Evolutionary conservation across 2,888 invertebrate species (phyloP).

Genomic region (Quadroppia sp.): DNA sequence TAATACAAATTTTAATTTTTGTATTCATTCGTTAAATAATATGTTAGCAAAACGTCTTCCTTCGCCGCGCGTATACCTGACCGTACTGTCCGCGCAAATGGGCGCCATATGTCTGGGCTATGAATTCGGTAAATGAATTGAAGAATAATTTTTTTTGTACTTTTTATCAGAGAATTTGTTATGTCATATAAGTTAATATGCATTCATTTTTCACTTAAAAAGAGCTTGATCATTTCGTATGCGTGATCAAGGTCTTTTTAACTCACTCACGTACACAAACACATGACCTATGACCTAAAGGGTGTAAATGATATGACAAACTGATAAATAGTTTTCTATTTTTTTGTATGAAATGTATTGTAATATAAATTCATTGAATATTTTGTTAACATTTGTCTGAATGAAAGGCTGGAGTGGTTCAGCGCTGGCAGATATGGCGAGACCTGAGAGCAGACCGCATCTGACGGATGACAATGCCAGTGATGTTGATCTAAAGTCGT

Average conservation of each 20-base stretch:
- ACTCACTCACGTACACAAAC: too few species aligned
- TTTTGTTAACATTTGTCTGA: too few species aligned
- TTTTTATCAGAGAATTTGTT: neutral
- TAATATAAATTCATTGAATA: too few species aligned
- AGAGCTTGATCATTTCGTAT: too few species aligned
- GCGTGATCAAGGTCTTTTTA: too few species aligned
- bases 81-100: conserved; percentile 33
- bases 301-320: too few species aligned
- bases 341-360: too few species aligned
- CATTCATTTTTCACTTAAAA: neutral
- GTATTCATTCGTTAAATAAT: too few species aligned
- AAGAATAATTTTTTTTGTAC: neutral
- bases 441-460: neutral
- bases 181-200: neutral
- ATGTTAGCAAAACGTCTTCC: neutral
- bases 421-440: conserved; percentile 35
- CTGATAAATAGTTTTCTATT: too few species aligned
- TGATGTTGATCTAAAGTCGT: neutral
- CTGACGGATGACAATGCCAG: conserved; percentile 41
- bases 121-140: neutral
- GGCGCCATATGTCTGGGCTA: conserved; percentile 25
- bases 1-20: too few species aligned
- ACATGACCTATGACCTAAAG: too few species aligned
- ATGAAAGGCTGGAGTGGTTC: conserved; percentile 31
- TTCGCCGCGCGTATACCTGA: conserved; percentile 10